Conservation (phyloP, 2,888 invertebrate species). For the Nezara viridula region DNA sequence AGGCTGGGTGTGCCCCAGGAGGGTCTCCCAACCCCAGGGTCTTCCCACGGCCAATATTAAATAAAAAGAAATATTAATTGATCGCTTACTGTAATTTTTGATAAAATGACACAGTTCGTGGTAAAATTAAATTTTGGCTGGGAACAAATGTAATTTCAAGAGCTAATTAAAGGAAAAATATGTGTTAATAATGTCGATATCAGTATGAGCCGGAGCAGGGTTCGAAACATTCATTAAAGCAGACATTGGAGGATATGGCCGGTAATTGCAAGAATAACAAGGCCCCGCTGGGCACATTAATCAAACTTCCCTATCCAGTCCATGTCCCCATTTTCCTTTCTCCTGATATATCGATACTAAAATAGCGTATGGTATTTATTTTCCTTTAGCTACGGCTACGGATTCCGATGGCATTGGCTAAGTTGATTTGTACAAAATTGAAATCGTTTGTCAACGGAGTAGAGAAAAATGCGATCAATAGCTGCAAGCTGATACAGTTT, state of each 20-base stretch:
- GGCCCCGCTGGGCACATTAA: constrained; percentile 1
- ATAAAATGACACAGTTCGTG: background rate
- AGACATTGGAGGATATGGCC: background rate
- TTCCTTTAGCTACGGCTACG: background rate
- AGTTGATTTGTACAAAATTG: background rate
- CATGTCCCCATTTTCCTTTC: constrained; percentile 4
- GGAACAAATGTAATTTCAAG: background rate
- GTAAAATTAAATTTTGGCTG: background rate
- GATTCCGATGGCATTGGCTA: background rate
- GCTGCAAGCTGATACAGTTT: too few species aligned
- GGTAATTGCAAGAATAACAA: constrained; percentile 14
- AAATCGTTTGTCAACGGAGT: too few species aligned
- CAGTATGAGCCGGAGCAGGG: background rate
- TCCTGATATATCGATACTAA: background rate
- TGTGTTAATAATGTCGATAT: background rate
- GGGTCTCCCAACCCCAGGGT: too few species aligned
- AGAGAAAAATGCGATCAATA: too few species aligned
- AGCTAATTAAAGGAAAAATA: background rate
- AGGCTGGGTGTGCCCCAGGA: too few species aligned
- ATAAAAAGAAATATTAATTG: too few species aligned
- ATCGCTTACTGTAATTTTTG: too few species aligned
- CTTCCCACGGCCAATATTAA: too few species aligned
- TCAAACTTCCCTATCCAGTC: background rate
- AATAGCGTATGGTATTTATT: background rate
- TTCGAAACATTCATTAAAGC: background rate